Evolutionary conservation across 2,888 invertebrate genomes (phyloP), one percentile per base, ranked within the genome.

Genomic region (Sericinus montela): DNA sequence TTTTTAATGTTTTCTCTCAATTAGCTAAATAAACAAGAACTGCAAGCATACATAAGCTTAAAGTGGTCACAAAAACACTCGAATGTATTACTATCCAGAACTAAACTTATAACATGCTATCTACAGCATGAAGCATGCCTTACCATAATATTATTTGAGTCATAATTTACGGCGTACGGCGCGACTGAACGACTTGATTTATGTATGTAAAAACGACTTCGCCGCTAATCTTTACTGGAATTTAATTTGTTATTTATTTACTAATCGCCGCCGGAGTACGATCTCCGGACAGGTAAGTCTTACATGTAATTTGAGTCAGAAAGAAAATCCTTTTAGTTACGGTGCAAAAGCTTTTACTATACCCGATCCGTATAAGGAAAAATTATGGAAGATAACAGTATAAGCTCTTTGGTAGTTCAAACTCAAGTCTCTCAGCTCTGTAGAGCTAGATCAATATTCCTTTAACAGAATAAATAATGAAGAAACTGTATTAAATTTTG

Each of bases 141-240:
- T 72, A 78, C 76, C 80, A 80, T 83, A 80, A 80, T 82, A 82
- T 83, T 82, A 82, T 82, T 82, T 76, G 75, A 85, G 72, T 76
- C 80, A 83, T 85, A 85, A 80, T 81, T 83, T 79, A 84, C 75
- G 67, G 68, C 64, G 69, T 65, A 60, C 69, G 66, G 65, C 65
- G 65, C 69, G 75, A 75, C 70, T 65, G 65, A 67, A 49, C 62
- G 62, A 56, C 71, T 75, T 88, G 88, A 88, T 87, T 87, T 87
- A 86, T 88, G 81, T 85, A 82, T 73, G 80, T 29, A 45, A 38
- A 37, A 32, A 43, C 34, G 34, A 63, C 58, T 56, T 53, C 56
- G 56, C 59, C 57, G 63, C 67, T 69, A 69, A 71, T 69, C 69
- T 69, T 67, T 60, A 63, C 53, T 64, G 65, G 65, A 67, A 67